These are phyloP conservation scores for Caerostris darwini DNA, from an alignment of 1,140 invertebrate species.

Conservation along the genomic window DNA sequence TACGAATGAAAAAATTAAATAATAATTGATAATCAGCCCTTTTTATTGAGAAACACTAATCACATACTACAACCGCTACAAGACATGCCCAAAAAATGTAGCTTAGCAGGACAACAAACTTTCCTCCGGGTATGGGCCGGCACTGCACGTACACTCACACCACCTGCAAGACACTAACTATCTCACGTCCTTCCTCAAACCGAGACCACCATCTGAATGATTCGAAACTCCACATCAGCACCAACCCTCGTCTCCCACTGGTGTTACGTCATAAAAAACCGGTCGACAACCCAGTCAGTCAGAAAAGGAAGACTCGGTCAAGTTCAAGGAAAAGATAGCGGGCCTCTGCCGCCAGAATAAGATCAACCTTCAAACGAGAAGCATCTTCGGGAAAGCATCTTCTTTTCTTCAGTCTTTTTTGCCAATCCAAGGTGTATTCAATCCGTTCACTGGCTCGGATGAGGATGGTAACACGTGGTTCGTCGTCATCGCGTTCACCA, in stretches of 20 bases:
- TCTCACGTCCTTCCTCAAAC: neutral
- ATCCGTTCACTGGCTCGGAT: neutral
- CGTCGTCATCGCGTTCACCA: neutral
- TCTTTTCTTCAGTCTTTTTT: neutral
- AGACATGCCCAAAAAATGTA: neutral
- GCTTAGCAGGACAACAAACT: conserved; percentile 14
- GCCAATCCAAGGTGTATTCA: too few species aligned
- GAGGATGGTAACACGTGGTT: conserved; percentile 19
- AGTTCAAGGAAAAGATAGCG: conserved; percentile 67
- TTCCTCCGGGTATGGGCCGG: neutral
- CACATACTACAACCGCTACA: too few species aligned
- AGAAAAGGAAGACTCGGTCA: conserved; percentile 67
- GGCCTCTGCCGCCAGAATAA: conserved; percentile 35
- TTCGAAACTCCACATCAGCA: neutral
- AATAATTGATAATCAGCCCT: too few species aligned
- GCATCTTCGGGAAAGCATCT: neutral
- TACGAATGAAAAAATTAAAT: too few species aligned
- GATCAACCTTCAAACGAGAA: neutral
- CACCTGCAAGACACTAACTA: neutral
- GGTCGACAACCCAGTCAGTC: conserved; percentile 55
- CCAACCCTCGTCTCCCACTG: neutral
- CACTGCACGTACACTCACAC: neutral
- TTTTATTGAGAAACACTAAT: too few species aligned
- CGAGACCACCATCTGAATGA: neutral
- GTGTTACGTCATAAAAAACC: conserved; percentile 49